Evolutionary conservation across 2,888 invertebrate genomes (phyloP).

Genomic region (Cheilosia soror): DNA sequence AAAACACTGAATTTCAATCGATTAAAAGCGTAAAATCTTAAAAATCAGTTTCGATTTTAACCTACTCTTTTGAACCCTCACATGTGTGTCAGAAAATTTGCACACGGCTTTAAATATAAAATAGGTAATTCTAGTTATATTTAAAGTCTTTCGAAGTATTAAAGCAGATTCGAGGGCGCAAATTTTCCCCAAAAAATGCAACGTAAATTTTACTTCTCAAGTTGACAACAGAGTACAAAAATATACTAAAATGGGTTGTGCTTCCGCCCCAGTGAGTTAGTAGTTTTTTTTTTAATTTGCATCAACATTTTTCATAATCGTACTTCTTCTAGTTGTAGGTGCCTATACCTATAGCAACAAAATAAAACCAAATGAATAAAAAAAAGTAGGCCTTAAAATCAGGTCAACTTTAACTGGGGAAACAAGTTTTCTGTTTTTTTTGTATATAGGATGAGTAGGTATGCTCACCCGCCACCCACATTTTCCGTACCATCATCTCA

Average conservation of each 20-base stretch:
- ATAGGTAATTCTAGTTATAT: too few relatives aligned
- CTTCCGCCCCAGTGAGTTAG: slow-evolving; percentile 21
- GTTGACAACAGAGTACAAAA: neutral
- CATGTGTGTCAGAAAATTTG: too few relatives aligned
- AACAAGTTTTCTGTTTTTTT: slow-evolving; percentile 45
- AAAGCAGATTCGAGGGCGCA: neutral
- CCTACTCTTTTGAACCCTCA: too few relatives aligned
- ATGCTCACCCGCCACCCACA: slow-evolving; percentile 38
- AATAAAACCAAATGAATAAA: slow-evolving; percentile 62
- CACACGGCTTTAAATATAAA: too few relatives aligned
- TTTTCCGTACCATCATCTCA: slow-evolving; percentile 55
- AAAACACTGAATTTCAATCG: too few relatives aligned
- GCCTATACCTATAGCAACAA: slow-evolving; percentile 25
- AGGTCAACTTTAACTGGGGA: slow-evolving; percentile 74
- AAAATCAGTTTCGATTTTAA: too few relatives aligned
- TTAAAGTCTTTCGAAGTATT: too few relatives aligned
- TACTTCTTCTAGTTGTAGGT: slow-evolving; percentile 3
- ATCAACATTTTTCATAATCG: slow-evolving; percentile 49
- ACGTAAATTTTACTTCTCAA: neutral
- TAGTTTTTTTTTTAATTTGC: slow-evolving; percentile 37
- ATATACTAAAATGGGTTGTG: slow-evolving; percentile 10
- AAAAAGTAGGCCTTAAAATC: slow-evolving; percentile 69
- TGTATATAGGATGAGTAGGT: slow-evolving; percentile 13
- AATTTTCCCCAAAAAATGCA: neutral
- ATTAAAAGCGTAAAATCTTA: too few relatives aligned